Evolutionary conservation across 2,888 invertebrate genomes (phyloP), one percentile per base, ranked within the genome.

Genomic region (Parasteatoda lunata): DNA sequence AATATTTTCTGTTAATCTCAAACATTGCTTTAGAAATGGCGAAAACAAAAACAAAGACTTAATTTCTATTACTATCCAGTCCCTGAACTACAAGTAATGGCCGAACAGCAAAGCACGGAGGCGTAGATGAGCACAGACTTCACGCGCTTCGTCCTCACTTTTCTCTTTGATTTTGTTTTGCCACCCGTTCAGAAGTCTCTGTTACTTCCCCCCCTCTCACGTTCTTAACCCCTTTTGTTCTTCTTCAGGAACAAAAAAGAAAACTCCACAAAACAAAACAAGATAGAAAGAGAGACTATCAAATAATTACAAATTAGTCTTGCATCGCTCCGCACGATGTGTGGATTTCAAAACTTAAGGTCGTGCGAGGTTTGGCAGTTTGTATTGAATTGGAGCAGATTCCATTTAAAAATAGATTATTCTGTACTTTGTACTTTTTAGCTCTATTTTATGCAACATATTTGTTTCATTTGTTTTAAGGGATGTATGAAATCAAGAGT

Each of bases 211-310:
- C 75, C 59, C 68, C 69, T 68, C 51, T 54, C 84, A 84, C 84
- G 84, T 79, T 84, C 75, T 79, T 69, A 84, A 84, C 79, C 70
- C 84, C 79, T 84, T 84, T n/a, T 15, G 15, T n/a, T 49, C 76
- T 49, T 76, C 76, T n/a, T 15, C 59, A 7, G 54, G 15, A 54
- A 11, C 72, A 54, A 52, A 54, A 72, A 5, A 15, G 54, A 72
- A 45, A 80, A 30, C 30, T 30, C 30, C 30, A 30, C 30, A 30
- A 59, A 59, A 52, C 52, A 15, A 76, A 71, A 11, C 72, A 54
- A 65, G 15, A 47, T 66, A 72, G n/a, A 71, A 51, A 73, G 64
- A n/a, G 49, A 48, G 73, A 51, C 72, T 73, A 80, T 72, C 66
- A 80, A 80, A 65, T 73, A 65, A 73, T 59, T 52, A 75, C 49